Evolutionary conservation across 2,113 vertebrate genomes (phyloP).

Genomic region (Pandion haliaetus): DNA sequence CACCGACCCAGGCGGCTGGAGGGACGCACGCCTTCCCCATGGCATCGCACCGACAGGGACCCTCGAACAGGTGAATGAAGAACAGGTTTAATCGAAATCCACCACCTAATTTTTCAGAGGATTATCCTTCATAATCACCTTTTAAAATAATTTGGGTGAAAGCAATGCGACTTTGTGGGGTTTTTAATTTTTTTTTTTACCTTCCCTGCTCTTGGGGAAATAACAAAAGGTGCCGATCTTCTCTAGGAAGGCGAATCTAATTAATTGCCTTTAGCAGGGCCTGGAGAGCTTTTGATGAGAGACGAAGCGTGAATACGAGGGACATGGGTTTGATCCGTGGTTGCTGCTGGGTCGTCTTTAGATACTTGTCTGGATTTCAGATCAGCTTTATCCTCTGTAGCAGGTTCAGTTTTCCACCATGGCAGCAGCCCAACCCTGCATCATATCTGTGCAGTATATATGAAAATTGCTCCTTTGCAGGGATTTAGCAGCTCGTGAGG

Average conservation of each 20-base stretch:
- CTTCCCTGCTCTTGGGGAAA: not conserved
- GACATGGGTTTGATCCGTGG: not conserved
- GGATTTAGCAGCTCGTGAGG: not conserved
- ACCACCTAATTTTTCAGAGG: not conserved
- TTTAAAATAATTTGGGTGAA: not conserved
- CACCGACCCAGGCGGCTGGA: rapidly evolving
- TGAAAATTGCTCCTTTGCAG: not conserved
- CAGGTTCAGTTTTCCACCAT: not conserved
- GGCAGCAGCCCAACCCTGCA: not conserved
- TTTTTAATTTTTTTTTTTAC: not conserved
- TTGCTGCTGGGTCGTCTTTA: not conserved
- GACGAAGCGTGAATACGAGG: rapidly evolving
- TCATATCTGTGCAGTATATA: rapidly evolving
- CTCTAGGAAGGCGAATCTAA: not conserved
- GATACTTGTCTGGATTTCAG: not conserved
- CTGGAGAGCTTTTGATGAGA: not conserved
- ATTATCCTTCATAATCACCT: not conserved
- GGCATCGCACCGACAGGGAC: not conserved
- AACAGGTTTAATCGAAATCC: not conserved
- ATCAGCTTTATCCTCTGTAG: not conserved
- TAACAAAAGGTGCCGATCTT: not conserved
- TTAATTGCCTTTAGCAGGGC: not conserved
- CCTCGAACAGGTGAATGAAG: not conserved
- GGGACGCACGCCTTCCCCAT: rapidly evolving
- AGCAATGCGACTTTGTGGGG: not conserved